Evolutionary conservation across 2,113 vertebrate species (phyloP), one percentile per base, ranked within the genome.

Genomic region (Mesoclemmys tuberculata): DNA sequence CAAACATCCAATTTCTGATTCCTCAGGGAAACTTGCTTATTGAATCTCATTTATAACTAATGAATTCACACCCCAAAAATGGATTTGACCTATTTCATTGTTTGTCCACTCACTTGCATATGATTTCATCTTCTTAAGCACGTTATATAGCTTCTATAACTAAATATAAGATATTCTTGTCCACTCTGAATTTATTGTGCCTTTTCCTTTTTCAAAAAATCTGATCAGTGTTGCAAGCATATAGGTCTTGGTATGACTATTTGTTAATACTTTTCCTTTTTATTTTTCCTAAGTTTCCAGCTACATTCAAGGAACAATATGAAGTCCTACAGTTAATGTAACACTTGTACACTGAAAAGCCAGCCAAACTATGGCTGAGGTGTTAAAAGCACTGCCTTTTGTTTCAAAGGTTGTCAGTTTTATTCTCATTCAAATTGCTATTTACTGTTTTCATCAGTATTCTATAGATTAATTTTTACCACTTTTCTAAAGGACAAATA

Each of bases 141-240:
- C 41, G 27, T 46, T 26, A 27, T 46, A 24, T 44, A 75, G 6
- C 74, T 75, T 75, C 26, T 46, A 44, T 75, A 75, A 46, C 74
- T 75, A 93, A 87, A 94, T 26, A n/a, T 55, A 79, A 22, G 88
- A 82, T n/a, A 75, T 48, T 56, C 89, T 88, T 74, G 84, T 49
- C 41, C 74, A 84, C 24, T 93, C 64, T 27, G 44, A 80, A 77
- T 77, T 85, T 46, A 71, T 22, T 75, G 10, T 71, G 75, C 19
- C 48, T 95, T 96, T 61, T 74, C 3, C n/a, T 90, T 93, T 82
- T 87, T 86, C 52, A 89, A 35, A 31, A 94, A 79, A 7, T 93
- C 48, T 85, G 74, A 41, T 84, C 41, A 44, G 38, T 27, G 12
- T 95, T 44, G 24, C 54, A 55, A 56, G 49, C 21, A 52, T 22